Evolutionary conservation across 2,888 invertebrate genomes (phyloP).

Genomic region (Pseudolycoriella hygida): DNA sequence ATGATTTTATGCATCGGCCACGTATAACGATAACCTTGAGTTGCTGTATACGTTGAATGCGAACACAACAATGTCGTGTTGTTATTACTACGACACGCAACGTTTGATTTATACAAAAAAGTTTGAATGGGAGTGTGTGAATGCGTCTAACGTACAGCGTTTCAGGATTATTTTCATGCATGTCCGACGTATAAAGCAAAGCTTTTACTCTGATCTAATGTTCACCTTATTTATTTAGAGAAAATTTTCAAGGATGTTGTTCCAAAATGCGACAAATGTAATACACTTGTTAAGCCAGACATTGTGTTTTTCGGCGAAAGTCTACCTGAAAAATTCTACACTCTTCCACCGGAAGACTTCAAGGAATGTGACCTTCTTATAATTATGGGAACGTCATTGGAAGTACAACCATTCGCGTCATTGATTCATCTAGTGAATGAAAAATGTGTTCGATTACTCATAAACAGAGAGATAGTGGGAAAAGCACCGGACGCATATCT

Average conservation of each 20-base stretch:
- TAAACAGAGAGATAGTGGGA: constrained; percentile 68
- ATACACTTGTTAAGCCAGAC: constrained; percentile 79
- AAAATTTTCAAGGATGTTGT: constrained; percentile 53
- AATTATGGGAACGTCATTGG: constrained; percentile 87
- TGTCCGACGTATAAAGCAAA: no score
- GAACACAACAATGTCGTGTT: no score
- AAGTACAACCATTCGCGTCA: constrained; percentile 89
- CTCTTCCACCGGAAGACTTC: constrained; percentile 54
- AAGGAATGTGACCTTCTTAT: constrained; percentile 75
- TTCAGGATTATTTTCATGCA: no score
- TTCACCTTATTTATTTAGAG: constrained; percentile 31
- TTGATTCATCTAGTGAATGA: constrained; percentile 57
- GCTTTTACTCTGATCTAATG: no score
- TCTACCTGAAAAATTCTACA: constrained; percentile 62
- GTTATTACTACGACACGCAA: no score
- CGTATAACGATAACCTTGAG: no score
- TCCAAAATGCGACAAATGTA: constrained; percentile 60
- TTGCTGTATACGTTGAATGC: no score
- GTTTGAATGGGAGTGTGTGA: no score
- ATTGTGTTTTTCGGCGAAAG: constrained; percentile 92
- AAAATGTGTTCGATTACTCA: constrained; percentile 63
- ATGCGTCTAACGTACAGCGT: no score
- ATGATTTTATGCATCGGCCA: no score
- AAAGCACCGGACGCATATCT: constrained; percentile 21
- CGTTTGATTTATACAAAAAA: no score